A percentile compares a stretch with the other conserved stretches of the same genome.
Conservation (phyloP, 2,797 vertebrate genomes). For the Odontamblyopus rebecca region DNA sequence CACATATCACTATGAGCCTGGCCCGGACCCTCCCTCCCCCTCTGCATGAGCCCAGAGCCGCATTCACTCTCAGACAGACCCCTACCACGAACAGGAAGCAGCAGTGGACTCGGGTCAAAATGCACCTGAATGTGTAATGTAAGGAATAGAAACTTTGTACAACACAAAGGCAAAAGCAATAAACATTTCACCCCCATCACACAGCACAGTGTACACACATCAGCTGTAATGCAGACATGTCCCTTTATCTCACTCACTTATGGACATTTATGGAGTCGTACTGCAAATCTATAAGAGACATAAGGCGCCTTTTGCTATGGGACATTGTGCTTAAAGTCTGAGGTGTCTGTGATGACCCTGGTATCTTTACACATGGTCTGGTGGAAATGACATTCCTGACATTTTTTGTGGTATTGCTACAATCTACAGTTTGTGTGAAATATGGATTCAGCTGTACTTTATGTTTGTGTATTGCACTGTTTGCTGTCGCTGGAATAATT, state of each 20-base stretch:
- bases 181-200: background rate
- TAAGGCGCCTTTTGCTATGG: background rate
- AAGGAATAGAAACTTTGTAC: too few species aligned
- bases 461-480: background rate
- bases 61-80: slow-evolving; percentile 19
- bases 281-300: background rate
- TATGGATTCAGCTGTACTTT: background rate
- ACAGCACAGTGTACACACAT: background rate
- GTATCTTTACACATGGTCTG: background rate
- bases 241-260: background rate
- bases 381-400: background rate
- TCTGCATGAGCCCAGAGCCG: slow-evolving; percentile 73
- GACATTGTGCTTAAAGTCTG: too few species aligned
- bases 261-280: background rate
- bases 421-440: background rate
- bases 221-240: background rate
- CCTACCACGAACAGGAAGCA: background rate
- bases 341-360: background rate
- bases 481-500: background rate
- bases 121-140: background rate
- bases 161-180: slow-evolving; percentile 3
- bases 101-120: background rate
- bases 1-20: slow-evolving; percentile 76
- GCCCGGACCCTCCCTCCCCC: slow-evolving; percentile 84
- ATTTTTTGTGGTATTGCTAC: background rate